Base-by-base conservation (phyloP, 1,140 invertebrate genomes). In the Holotrichia oblita region DNA sequence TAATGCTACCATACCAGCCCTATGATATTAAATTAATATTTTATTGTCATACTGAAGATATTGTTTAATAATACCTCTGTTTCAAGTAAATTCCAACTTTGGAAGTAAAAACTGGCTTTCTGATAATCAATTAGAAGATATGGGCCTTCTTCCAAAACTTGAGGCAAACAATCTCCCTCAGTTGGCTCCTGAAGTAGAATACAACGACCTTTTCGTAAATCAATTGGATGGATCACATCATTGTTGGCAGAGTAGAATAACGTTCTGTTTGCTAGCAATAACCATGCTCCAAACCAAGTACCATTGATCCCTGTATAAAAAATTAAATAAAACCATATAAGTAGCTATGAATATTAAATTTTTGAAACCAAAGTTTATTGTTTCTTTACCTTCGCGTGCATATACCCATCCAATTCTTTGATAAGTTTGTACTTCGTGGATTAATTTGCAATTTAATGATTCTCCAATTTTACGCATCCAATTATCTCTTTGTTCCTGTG, bases 361-460 rank as follows among this genome's bases (percentile, higher is more conserved):
- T 34, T 24, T 69, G 22, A 10, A 55, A 14, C 12, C 22, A 27
- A 1, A 22, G 0, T 34, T 22, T 27, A 69, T 69, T 27, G 22
- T 27, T 69, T 4, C n/a, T 7, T 6, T 34, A 27, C 61, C 61
- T 69, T 69, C 61, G 0, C 61, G 7, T 3, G 27, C 22, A 14
- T 69, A 69, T 34, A 69, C 6, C 61, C 61, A 69, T 8, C 61
- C 61, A 69, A 69, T 69, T 22, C 61, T 69, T 27, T 69, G 61
- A 34, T 69, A 69, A 34, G 12, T 20, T 27, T 17, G 6, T 6
- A 69, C 10, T 7, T 34, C 61, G 2, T 69, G 20, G 7, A 9
- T 27, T 27, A 69, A 9, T 69, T 69, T 69, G 7, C 61, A 69
- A 69, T 69, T 69, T 12, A 69, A 69, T 12, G 61, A 69, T 69